phyloP scores from a whole-genome alignment of 2,113 vertebrate species.

The Podarcis raffonei region DNA sequence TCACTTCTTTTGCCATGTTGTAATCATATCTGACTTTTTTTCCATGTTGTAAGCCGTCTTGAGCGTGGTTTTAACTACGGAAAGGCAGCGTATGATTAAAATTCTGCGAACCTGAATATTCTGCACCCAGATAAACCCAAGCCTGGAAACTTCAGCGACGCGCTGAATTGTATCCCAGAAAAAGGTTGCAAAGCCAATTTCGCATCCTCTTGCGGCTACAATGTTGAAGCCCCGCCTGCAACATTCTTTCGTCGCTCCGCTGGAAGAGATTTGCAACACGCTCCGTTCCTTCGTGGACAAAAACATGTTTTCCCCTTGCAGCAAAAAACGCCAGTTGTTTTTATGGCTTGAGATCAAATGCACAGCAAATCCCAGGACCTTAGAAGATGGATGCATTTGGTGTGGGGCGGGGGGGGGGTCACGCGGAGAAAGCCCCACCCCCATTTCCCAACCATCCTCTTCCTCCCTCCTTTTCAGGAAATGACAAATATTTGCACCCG shows the following conservation, averaged over 20 bases:
- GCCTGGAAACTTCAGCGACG: no score
- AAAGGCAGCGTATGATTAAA: no score
- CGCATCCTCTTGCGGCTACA: no score
- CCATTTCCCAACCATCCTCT: not conserved
- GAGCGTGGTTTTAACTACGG: no score
- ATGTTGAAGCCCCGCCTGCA: not conserved
- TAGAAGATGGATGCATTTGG: no score
- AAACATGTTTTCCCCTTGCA: no score
- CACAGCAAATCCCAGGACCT: no score
- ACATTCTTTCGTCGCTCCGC: not conserved
- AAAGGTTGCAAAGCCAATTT: not conserved
- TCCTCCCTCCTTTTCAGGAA: conserved; percentile 2
- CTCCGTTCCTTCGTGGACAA: not conserved
- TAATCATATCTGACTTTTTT: not conserved
- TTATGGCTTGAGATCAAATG: not conserved
- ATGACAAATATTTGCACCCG: conserved; percentile 18
- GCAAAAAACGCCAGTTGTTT: no score
- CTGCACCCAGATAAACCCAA: no score
- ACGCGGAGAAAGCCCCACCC: no score
- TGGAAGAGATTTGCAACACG: not conserved
- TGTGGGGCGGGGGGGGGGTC: no score
- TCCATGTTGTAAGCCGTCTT: no score
- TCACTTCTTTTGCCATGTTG: not conserved
- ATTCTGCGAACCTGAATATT: not conserved
- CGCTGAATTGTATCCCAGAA: not conserved